Base-by-base conservation (phyloP, 2,888 invertebrate species). In the Acleris laterana region DNA sequence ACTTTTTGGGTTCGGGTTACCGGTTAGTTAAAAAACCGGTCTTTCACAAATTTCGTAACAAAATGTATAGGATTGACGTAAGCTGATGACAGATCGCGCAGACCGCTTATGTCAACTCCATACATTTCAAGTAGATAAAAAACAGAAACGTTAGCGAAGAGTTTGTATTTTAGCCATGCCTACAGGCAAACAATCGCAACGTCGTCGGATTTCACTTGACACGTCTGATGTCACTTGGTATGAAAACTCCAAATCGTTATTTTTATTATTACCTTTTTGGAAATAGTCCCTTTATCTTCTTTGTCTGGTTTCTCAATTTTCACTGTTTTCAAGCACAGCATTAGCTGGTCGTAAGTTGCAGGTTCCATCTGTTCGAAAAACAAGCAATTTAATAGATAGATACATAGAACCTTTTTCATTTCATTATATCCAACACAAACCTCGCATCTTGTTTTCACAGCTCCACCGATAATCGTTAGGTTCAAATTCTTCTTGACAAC, bases 361-460 rank as follows among this genome's bases (percentile, higher is more conserved):
- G 82, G 62, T 22, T 92, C 90, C 88, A 93, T 80, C 92, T 92
- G 68, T 53, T 66, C 4, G 38, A 70, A 56, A 62, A 67, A 55
- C 9, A 38, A 38, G 38, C 32, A 38, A 38, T 38, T 9, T 25
- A 32, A 32, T 32, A 32, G 0, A 32, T 32, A 32, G 0, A 38
- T 38, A 13, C 2, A 13, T 13, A 13, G 4, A 13, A 13, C 38
- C 13, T 38, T 38, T 4, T 4, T 38, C 11, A 48, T 7, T 7
- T 25, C 25, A 11, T 16, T 5, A n/a, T 7, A 20, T 46, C 4
- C 13, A 9, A 5, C 0, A 62, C 70, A 69, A 72, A 90, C 92
- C 83, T 93, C 92, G 71, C 93, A 93, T 68, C 92, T 82, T 2
- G 93, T 93, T 70, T 92, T 93, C 2, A 90, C 86, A 59, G 93